These are phyloP conservation scores for Champsocephalus gunnari DNA, from an alignment of 2,797 vertebrate species.

Conservation along the genomic window DNA sequence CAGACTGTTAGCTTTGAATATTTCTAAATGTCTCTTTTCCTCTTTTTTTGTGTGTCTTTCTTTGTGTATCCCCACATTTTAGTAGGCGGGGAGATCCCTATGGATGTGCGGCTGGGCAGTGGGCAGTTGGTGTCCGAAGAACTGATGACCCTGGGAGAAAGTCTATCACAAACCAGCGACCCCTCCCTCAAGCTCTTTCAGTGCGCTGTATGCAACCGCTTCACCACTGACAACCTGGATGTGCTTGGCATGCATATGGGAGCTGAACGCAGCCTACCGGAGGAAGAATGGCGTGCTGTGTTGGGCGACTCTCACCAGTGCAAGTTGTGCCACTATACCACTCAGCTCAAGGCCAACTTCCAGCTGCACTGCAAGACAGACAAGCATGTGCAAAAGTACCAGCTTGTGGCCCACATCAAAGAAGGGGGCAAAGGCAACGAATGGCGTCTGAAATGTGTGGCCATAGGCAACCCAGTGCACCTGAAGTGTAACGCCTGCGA, in stretches of 20 bases:
- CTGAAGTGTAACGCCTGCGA: slow-evolving; percentile 99
- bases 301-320: slow-evolving; percentile 98
- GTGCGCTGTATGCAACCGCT: slow-evolving; percentile 98
- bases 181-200: slow-evolving; percentile 99
- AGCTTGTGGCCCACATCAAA: slow-evolving; percentile 99
- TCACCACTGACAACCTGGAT: slow-evolving; percentile 98
- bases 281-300: slow-evolving; percentile 97
- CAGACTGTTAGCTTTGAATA: slow-evolving; percentile 16
- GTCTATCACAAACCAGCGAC: slow-evolving; percentile 96
- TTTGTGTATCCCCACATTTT: slow-evolving; percentile 38
- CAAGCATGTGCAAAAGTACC: slow-evolving; percentile 98
- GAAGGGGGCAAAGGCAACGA: slow-evolving; percentile 98
- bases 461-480: slow-evolving; percentile 98
- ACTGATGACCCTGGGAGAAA: slow-evolving; percentile 98
- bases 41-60: slow-evolving; percentile 22
- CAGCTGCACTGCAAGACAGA: slow-evolving; percentile 99
- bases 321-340: slow-evolving; percentile 98
- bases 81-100: slow-evolving; percentile 96
- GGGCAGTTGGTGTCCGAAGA: slow-evolving; percentile 98
- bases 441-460: slow-evolving; percentile 98
- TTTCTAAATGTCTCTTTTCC: background rate
- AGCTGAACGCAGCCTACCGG: slow-evolving; percentile 93
- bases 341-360: slow-evolving; percentile 99
- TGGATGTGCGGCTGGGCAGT: slow-evolving; percentile 94
- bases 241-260: slow-evolving; percentile 98